A percentile compares a stretch with the other conserved stretches of the same genome.
These are phyloP conservation scores for Merodon equestris DNA, from an alignment of 2,888 invertebrate species.

Conservation along the genomic window DNA sequence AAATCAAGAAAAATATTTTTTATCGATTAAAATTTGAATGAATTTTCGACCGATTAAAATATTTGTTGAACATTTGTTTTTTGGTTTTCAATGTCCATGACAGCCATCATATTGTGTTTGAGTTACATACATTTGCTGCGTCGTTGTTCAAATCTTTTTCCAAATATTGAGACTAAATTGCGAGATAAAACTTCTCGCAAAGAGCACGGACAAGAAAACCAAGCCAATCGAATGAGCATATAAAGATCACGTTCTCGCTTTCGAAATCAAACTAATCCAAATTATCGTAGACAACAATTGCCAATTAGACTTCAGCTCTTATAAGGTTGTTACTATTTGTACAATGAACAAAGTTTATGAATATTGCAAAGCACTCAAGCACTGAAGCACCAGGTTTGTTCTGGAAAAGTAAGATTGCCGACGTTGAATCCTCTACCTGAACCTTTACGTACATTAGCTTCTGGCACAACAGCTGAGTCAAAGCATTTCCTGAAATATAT, in stretches of 20 bases:
- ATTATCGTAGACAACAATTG: constrained; percentile 15
- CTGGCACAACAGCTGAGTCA: constrained; percentile 29
- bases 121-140: no score
- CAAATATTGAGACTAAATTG: no score
- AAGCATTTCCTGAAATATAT: constrained; percentile 15
- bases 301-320: constrained; percentile 7
- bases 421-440: constrained; percentile 24
- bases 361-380: constrained; percentile 38
- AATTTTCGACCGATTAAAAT: not conserved
- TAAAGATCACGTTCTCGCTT: constrained; percentile 12
- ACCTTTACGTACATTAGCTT: constrained; percentile 27
- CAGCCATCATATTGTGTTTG: no score
- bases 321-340: not conserved
- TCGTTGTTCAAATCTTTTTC: no score
- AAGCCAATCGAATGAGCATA: constrained; percentile 7
- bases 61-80: not conserved
- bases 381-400: constrained; percentile 46
- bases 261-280: constrained; percentile 18
- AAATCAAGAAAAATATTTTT: not conserved
- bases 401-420: constrained; percentile 45
- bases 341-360: constrained; percentile 6
- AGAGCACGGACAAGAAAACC: constrained; percentile 7
- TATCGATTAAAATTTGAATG: not conserved
- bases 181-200: not conserved
- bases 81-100: no score